Evolutionary conservation across 2,113 vertebrate genomes (phyloP).

Genomic region (Indicator indicator): DNA sequence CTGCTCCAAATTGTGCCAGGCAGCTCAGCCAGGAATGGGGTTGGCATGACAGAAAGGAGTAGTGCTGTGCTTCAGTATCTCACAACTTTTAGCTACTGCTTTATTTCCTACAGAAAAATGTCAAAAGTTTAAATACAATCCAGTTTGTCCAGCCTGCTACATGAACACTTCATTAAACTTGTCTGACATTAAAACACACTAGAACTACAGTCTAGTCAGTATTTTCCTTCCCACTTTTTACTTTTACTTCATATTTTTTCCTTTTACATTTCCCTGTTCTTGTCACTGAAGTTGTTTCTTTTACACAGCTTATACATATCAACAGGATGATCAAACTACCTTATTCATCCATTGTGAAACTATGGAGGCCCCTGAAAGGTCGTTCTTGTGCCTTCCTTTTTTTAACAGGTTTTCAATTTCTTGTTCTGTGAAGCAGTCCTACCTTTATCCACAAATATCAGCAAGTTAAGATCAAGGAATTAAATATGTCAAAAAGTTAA

Average conservation of each 20-base stretch:
- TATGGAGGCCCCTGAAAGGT: not conserved
- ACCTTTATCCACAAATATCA: not conserved
- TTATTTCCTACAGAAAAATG: not conserved
- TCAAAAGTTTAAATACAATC: not conserved
- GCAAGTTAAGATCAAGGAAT: not conserved
- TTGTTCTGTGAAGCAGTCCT: not conserved
- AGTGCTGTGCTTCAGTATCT: not conserved
- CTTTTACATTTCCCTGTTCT: not conserved
- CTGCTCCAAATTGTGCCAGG: not conserved
- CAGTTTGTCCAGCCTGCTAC: not conserved
- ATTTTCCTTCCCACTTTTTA: not conserved
- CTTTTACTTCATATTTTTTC: not conserved
- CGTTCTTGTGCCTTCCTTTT: not conserved
- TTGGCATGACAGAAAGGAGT: not conserved
- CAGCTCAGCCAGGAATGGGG: not conserved
- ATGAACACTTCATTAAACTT: not conserved
- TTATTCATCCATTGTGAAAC: not conserved
- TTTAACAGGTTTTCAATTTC: not conserved
- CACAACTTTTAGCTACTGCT: not conserved
- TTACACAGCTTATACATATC: not conserved
- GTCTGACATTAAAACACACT: not conserved
- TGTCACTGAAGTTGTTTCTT: not conserved
- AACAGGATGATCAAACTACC: not conserved
- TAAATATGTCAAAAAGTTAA: not conserved
- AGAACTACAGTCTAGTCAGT: not conserved